Percentiles rank a stretch among this genome's conserved stretches.
Evolutionary conservation across 1,140 invertebrate species (phyloP).

Genomic region (Berghia stephanieae): DNA sequence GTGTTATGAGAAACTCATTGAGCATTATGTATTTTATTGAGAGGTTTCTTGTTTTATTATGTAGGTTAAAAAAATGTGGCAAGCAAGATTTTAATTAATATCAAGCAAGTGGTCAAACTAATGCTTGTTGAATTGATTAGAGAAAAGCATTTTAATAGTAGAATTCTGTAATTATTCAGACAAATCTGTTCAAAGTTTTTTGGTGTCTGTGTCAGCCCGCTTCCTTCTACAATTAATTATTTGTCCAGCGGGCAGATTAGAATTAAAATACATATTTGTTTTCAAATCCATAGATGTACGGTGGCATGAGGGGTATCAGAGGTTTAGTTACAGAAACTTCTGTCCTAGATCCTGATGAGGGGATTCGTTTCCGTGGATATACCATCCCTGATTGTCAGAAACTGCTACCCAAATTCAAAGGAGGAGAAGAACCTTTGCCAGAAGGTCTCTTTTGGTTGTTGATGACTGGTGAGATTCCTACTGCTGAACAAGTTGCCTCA

Average conservation of each 20-base stretch:
- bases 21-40: background rate
- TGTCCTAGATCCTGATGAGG: slow-evolving; percentile 92
- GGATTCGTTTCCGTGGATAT: slow-evolving; percentile 93
- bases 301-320: slow-evolving; percentile 96
- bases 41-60: background rate
- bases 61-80: background rate
- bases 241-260: background rate
- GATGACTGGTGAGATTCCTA: slow-evolving; percentile 91
- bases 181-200: background rate
- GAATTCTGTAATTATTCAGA: background rate
- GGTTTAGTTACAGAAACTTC: slow-evolving; percentile 95
- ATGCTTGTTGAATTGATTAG: background rate
- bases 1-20: too few species aligned
- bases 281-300: slow-evolving; percentile 94
- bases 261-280: slow-evolving; percentile 21
- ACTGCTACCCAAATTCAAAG: slow-evolving; percentile 84
- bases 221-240: background rate
- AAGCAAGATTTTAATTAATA: background rate
- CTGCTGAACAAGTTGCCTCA: slow-evolving; percentile 75
- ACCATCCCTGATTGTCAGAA: slow-evolving; percentile 96
- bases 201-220: background rate
- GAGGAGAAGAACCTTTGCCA: slow-evolving; percentile 88
- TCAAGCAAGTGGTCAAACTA: background rate
- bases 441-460: slow-evolving; percentile 97
- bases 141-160: background rate